Percentiles rank a stretch among this genome's conserved stretches.
Conservation (phyloP, 2,113 vertebrate species). For the Grus americana region DNA sequence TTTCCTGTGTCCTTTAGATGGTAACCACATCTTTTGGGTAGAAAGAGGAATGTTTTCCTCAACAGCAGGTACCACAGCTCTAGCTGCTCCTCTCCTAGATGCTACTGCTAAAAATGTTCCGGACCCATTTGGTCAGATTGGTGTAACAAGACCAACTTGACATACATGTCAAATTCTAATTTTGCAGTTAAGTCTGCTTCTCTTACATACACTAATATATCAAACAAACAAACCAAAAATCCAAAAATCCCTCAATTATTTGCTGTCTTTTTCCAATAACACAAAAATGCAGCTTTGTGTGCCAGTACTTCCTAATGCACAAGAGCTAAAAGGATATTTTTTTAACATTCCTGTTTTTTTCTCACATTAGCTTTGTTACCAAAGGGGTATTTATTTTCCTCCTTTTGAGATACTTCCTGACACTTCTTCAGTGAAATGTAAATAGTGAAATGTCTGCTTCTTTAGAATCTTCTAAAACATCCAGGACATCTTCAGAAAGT, state of each 20-base stretch:
- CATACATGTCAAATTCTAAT: neutral
- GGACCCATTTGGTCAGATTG: neutral
- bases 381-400: neutral
- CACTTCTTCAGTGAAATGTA: neutral
- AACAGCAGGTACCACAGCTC: neutral
- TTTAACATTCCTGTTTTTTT: neutral
- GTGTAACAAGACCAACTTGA: fast-evolving
- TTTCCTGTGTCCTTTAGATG: neutral
- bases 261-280: neutral
- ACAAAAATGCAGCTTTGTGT: neutral
- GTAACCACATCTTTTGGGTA: neutral
- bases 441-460: neutral
- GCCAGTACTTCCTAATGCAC: neutral
- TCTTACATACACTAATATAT: neutral
- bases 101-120: neutral
- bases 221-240: neutral
- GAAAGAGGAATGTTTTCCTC: neutral
- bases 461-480: neutral
- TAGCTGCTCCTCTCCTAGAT: neutral
- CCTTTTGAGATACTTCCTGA: neutral
- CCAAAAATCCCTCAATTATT: neutral
- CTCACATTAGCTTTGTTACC: neutral
- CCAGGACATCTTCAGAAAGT: neutral
- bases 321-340: neutral
- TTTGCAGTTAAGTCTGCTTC: neutral